These are phyloP conservation scores for Rousettus madagascariensis DNA, from an alignment of 2,797 vertebrate species.

Conservation along the genomic window DNA sequence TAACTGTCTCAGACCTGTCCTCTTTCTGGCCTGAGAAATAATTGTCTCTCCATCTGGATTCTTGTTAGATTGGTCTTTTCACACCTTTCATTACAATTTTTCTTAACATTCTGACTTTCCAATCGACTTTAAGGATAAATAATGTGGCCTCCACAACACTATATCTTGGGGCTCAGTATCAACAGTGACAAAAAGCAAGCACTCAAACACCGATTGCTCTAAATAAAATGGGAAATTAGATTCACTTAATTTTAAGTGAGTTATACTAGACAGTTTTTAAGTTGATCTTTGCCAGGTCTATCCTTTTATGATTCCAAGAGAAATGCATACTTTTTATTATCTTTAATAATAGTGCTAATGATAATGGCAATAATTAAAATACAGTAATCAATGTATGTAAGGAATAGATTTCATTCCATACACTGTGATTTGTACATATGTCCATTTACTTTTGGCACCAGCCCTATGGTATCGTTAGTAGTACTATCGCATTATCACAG, in stretches of 20 bases:
- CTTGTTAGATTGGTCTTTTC: background rate
- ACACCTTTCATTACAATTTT: background rate
- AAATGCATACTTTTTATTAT: background rate
- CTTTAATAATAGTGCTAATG: background rate
- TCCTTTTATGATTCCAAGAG: background rate
- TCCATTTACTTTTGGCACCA: background rate
- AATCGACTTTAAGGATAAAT: background rate
- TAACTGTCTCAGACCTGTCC: background rate
- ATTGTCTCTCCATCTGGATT: background rate
- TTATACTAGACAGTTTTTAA: background rate
- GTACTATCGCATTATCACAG: background rate
- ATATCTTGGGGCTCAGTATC: background rate
- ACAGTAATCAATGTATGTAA: background rate
- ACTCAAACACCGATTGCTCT: background rate
- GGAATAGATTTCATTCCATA: background rate
- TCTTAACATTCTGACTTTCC: background rate
- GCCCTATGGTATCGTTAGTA: background rate
- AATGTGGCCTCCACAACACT: background rate
- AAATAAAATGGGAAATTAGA: slow-evolving; percentile 15
- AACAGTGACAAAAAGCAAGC: background rate
- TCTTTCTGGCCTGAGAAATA: background rate
- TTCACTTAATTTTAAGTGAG: background rate
- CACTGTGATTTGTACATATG: background rate
- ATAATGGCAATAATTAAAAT: background rate
- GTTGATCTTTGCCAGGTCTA: background rate